Conservation (phyloP, 2,113 vertebrate species). For the Corythornis cristatus region DNA sequence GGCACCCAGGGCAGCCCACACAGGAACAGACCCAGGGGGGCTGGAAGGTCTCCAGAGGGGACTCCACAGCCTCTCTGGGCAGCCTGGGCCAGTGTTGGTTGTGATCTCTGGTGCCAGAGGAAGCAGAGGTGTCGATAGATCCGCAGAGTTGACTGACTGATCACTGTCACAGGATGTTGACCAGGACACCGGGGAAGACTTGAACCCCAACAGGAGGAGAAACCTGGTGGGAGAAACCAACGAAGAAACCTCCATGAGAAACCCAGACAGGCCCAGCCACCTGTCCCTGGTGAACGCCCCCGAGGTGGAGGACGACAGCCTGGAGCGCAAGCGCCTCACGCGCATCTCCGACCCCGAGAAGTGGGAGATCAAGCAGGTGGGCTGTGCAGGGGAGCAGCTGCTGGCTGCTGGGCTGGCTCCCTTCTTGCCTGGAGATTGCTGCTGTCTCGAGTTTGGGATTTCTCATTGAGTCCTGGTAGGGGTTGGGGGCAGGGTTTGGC, state of each 20-base stretch:
- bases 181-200: constrained; percentile 94
- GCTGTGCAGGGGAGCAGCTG: not conserved
- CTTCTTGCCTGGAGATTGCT: not conserved
- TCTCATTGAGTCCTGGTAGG: not conserved
- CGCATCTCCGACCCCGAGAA: constrained; percentile 98
- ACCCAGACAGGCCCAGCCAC: constrained; percentile 94
- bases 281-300: constrained; percentile 89
- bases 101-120: not conserved
- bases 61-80: too few species aligned
- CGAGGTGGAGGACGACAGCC: constrained; percentile 92
- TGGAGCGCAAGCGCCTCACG: constrained; percentile 95
- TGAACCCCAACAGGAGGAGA: constrained; percentile 93
- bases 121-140: not conserved
- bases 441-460: not conserved
- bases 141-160: not conserved
- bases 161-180: constrained; percentile 87
- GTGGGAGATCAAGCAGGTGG: constrained; percentile 98
- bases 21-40: too few species aligned
- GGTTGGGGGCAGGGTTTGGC: not conserved
- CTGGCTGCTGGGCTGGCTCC: not conserved
- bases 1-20: too few species aligned
- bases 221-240: constrained; percentile 87
- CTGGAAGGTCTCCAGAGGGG: too few species aligned
- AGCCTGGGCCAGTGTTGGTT: too few species aligned
- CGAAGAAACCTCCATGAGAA: constrained; percentile 91